Evolutionary conservation across 2,888 invertebrate genomes (phyloP).

Genomic region (Protula sp.): DNA sequence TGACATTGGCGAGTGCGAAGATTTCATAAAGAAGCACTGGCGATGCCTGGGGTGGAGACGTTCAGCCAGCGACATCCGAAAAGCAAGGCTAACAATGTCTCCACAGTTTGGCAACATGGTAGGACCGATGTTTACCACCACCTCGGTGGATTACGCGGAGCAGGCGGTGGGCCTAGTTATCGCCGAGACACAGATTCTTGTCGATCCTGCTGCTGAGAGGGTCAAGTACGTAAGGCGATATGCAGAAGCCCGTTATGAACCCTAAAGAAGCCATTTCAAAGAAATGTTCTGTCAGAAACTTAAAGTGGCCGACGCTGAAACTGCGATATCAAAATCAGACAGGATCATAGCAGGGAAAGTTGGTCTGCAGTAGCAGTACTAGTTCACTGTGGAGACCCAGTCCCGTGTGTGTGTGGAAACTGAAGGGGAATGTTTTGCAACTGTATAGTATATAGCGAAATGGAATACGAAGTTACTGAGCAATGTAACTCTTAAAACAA

Average conservation of each 20-base stretch:
- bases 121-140: constrained; percentile 52
- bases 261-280: constrained; percentile 42
- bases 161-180: constrained; percentile 73
- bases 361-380: constrained; percentile 63
- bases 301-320: constrained; percentile 37
- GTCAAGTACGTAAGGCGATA: constrained; percentile 50
- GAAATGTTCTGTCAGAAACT: constrained; percentile 34
- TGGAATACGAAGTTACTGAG: no score
- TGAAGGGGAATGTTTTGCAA: no score
- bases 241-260: constrained; percentile 43
- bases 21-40: constrained; percentile 63
- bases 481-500: no score
- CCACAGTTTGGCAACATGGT: background rate
- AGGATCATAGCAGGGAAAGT: background rate
- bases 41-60: constrained; percentile 63
- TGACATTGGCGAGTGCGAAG: constrained; percentile 61
- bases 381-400: constrained; percentile 69
- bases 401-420: constrained; percentile 19
- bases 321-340: constrained; percentile 15
- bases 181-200: constrained; percentile 55
- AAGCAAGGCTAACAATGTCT: constrained; percentile 61
- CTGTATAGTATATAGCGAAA: no score
- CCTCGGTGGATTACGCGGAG: constrained; percentile 62
- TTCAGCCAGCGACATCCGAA: constrained; percentile 65
- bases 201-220: constrained; percentile 31